A percentile compares a stretch with the other conserved stretches of the same genome.
phyloP scores from a whole-genome alignment of 1,140 invertebrate species.

The Sinonovacula constricta region DNA sequence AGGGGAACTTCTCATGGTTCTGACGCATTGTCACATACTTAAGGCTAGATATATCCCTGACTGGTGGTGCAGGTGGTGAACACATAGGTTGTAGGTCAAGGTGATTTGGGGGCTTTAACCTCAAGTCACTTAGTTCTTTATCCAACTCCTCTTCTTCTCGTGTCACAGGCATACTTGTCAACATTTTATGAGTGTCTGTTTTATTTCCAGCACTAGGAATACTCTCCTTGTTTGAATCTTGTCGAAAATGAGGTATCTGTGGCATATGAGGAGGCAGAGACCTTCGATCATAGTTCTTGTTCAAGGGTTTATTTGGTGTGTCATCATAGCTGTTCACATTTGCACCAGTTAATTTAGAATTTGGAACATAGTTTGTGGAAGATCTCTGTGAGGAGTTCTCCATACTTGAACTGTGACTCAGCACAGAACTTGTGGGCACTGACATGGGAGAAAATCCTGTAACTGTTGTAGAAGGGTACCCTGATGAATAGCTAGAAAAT shows the following conservation, averaged over 20 bases:
- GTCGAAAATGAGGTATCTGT: constrained; percentile 55
- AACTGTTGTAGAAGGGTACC: neutral
- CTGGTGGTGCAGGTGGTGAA: constrained; percentile 78
- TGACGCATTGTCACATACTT: constrained; percentile 82
- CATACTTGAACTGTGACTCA: neutral
- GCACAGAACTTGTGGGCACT: constrained; percentile 13
- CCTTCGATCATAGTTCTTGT: constrained; percentile 45
- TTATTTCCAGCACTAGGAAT: constrained; percentile 27
- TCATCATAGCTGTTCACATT: constrained; percentile 57
- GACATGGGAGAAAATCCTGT: constrained; percentile 34
- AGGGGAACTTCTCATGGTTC: constrained; percentile 89
- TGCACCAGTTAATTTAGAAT: constrained; percentile 45
- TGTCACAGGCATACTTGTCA: constrained; percentile 49
- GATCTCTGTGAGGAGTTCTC: neutral
- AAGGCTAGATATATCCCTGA: constrained; percentile 85
- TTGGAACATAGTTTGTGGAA: constrained; percentile 18
- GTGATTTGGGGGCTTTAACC: constrained; percentile 19
- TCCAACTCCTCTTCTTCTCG: constrained; percentile 47
- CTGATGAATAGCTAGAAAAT: constrained; percentile 33
- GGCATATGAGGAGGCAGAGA: constrained; percentile 58
- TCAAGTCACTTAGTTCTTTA: constrained; percentile 31
- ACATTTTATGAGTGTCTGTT: constrained; percentile 38
- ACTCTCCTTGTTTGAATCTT: constrained; percentile 57
- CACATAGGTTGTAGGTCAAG: constrained; percentile 55
- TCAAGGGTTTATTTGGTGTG: constrained; percentile 43